These are phyloP conservation scores for Anarhynchus alexandrinus DNA, from an alignment of 2,113 vertebrate genomes.

Conservation along the genomic window DNA sequence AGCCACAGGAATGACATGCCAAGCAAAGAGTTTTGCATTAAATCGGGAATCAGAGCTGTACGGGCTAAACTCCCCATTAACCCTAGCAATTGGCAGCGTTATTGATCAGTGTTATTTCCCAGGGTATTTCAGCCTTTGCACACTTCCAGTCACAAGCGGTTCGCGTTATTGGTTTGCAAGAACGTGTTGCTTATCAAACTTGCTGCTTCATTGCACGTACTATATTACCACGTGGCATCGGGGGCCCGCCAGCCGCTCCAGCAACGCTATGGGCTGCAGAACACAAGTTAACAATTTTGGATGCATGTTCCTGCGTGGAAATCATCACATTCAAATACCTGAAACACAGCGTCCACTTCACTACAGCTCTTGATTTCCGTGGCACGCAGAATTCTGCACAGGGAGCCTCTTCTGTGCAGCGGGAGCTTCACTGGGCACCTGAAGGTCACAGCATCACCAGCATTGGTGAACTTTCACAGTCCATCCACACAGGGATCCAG, in stretches of 20 bases:
- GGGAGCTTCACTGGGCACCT: fast-evolving
- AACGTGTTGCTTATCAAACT: neutral
- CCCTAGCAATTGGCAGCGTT: neutral
- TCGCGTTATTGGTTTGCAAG: neutral
- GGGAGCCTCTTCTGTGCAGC: neutral
- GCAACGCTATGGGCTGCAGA: neutral
- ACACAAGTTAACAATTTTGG: neutral
- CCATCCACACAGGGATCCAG: neutral
- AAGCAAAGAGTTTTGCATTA: neutral
- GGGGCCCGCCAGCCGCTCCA: neutral
- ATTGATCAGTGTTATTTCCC: neutral
- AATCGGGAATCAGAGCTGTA: neutral
- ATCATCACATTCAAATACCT: neutral
- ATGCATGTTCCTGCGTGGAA: neutral
- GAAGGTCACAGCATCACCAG: neutral
- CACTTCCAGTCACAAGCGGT: neutral
- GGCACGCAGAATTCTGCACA: neutral
- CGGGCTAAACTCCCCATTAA: neutral
- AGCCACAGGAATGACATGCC: neutral
- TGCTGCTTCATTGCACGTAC: neutral
- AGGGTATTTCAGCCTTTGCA: neutral
- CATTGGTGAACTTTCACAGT: neutral
- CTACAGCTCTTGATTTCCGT: neutral
- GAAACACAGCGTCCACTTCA: neutral
- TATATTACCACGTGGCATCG: fast-evolving